phyloP scores from a whole-genome alignment of 1,140 invertebrate species.

The Scylla paramamosain region DNA sequence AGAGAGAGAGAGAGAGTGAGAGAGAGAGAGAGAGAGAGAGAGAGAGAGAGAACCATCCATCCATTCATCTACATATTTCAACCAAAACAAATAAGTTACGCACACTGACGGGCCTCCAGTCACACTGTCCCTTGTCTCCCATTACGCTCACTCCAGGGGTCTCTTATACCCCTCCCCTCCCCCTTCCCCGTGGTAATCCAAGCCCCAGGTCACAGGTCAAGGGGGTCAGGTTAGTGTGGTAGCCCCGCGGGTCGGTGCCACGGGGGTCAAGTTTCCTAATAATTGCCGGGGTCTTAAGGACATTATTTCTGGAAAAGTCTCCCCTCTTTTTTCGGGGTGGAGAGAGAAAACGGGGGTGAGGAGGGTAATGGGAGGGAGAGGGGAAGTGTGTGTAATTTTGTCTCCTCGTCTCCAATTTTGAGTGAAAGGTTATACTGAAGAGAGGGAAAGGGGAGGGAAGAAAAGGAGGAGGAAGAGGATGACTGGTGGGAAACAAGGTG shows the following conservation, averaged over 20 bases:
- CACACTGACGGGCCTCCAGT: no score
- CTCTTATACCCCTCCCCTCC: neutral
- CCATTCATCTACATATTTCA: no score
- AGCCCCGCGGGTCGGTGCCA: neutral
- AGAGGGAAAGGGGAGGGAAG: neutral
- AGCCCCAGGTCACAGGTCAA: neutral
- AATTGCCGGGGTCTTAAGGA: neutral
- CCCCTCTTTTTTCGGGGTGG: neutral
- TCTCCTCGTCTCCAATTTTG: neutral
- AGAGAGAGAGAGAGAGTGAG: neutral
- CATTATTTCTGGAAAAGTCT: neutral
- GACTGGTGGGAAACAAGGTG: no score
- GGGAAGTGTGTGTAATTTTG: neutral
- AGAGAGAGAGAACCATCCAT: neutral
- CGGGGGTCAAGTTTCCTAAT: neutral
- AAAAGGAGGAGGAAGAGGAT: no score
- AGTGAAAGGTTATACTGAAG: neutral
- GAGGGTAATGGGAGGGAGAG: no score
- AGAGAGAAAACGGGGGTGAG: no score
- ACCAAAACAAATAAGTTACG: no score
- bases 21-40: neutral
- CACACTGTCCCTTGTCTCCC: neutral
- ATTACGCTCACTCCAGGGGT: neutral
- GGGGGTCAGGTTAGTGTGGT: neutral
- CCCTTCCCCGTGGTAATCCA: neutral